Evolutionary conservation across 64 coral and sea anemone genomes (phyloP).

Genomic region (Stichodactyla mertensii): DNA sequence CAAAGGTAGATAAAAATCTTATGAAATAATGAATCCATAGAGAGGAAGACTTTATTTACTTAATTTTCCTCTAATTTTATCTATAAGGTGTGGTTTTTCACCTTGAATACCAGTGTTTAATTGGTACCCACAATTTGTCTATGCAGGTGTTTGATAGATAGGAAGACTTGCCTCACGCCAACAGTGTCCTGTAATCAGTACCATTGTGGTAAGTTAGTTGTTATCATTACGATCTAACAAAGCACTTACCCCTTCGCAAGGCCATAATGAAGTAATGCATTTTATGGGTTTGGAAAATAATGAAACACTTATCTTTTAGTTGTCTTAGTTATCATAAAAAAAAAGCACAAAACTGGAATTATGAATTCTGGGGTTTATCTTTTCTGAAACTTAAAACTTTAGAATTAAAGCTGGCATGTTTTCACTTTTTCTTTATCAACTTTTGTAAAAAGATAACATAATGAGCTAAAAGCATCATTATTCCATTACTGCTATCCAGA

Average conservation of each 20-base stretch:
- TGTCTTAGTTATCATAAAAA: background rate
- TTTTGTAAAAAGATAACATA: no score
- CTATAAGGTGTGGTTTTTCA: background rate
- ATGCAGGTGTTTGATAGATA: constrained; percentile 71
- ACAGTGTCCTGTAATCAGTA: constrained; percentile 62
- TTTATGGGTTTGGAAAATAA: background rate
- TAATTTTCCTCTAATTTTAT: background rate
- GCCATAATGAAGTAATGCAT: background rate
- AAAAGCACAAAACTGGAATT: background rate
- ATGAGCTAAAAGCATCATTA: no score
- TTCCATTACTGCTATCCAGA: no score
- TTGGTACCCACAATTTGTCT: background rate
- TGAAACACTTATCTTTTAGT: background rate
- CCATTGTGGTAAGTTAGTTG: constrained; percentile 58
- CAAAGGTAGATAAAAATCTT: constrained; percentile 46
- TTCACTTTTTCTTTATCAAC: no score
- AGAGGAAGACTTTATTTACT: background rate
- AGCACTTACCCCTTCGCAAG: background rate
- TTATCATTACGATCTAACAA: background rate
- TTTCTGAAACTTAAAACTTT: background rate
- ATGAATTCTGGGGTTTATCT: background rate
- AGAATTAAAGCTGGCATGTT: no score
- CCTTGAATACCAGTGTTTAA: background rate
- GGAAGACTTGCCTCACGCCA: constrained; percentile 73
- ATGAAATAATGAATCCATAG: no score